These are phyloP conservation scores for Epicampocera succincta DNA, from an alignment of 2,888 invertebrate genomes.

Conservation along the genomic window DNA sequence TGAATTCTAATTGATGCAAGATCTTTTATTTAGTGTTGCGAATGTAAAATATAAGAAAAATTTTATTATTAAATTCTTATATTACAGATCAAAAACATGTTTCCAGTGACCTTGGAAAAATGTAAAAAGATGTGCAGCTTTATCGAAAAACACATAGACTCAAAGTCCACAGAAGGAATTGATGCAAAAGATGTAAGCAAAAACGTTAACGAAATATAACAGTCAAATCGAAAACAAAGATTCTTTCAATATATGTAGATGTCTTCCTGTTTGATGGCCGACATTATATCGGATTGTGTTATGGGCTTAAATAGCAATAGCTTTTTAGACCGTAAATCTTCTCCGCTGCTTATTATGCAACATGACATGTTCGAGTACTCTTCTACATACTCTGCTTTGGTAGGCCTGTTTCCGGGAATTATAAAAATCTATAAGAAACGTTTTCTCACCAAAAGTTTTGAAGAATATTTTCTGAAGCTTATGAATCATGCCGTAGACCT, in stretches of 20 bases:
- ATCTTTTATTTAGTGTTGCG: no score
- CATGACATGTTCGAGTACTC: slow-evolving; percentile 50
- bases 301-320: slow-evolving; percentile 81
- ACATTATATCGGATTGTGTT: slow-evolving; percentile 81
- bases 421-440: slow-evolving; percentile 71
- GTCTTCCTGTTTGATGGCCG: slow-evolving; percentile 78
- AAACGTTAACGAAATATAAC: no score
- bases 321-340: slow-evolving; percentile 67
- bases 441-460: slow-evolving; percentile 84
- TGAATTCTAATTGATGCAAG: no score
- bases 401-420: slow-evolving; percentile 75
- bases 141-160: slow-evolving; percentile 76
- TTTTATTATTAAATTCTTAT: neutral
- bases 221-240: no score
- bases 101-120: slow-evolving; percentile 81
- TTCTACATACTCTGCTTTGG: slow-evolving; percentile 48
- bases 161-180: slow-evolving; percentile 76
- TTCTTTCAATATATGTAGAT: no score
- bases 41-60: no score
- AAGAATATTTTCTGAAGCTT: slow-evolving; percentile 74
- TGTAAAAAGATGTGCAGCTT: slow-evolving; percentile 80
- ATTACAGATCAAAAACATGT: slow-evolving; percentile 80
- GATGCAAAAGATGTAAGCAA: slow-evolving; percentile 79
- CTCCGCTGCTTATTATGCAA: slow-evolving; percentile 41
- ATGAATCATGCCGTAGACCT: slow-evolving; percentile 74